Conservation (phyloP, 2,888 invertebrate genomes). For the Malthinus flaveolus region DNA sequence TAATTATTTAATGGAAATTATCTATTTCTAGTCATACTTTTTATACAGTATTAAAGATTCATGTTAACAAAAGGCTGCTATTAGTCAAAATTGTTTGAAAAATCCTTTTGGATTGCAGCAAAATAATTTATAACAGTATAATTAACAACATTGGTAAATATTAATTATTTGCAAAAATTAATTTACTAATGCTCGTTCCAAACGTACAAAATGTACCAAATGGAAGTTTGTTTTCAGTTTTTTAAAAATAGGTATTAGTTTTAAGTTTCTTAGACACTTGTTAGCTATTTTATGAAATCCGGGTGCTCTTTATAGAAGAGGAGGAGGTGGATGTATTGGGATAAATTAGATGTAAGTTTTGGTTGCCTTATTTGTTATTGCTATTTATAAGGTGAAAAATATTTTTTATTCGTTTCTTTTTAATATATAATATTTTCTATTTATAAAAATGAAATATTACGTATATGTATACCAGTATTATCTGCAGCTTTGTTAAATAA, state of each 20-base stretch:
- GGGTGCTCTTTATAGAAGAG: slow-evolving; percentile 1
- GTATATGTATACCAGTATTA: slow-evolving; percentile 21
- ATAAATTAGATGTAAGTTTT: slow-evolving; percentile 5
- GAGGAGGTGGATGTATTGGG: background rate
- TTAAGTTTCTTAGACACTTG: background rate
- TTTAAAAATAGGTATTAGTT: background rate
- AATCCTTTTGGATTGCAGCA: background rate
- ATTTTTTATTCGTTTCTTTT: slow-evolving; percentile 10
- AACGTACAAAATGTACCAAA: slow-evolving; percentile 20
- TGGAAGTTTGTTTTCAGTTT: slow-evolving; percentile 1
- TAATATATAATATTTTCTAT: slow-evolving; percentile 11
- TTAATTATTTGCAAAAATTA: too few relatives aligned
- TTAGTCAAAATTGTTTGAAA: background rate
- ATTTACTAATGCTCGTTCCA: slow-evolving; percentile 7
- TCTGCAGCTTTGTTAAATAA: slow-evolving; percentile 17
- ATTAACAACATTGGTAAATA: background rate
- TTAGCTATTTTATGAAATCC: background rate
- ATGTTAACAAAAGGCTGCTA: background rate
- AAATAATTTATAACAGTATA: too few relatives aligned
- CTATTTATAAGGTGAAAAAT: slow-evolving; percentile 11
- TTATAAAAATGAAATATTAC: slow-evolving; percentile 3
- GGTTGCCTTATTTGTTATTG: slow-evolving; percentile 8
- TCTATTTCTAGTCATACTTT: slow-evolving; percentile 3
- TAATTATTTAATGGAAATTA: too few relatives aligned
- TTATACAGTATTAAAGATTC: background rate